These are phyloP conservation scores for Thamnaconus septentrionalis DNA, from an alignment of 2,113 vertebrate genomes.

Conservation along the genomic window DNA sequence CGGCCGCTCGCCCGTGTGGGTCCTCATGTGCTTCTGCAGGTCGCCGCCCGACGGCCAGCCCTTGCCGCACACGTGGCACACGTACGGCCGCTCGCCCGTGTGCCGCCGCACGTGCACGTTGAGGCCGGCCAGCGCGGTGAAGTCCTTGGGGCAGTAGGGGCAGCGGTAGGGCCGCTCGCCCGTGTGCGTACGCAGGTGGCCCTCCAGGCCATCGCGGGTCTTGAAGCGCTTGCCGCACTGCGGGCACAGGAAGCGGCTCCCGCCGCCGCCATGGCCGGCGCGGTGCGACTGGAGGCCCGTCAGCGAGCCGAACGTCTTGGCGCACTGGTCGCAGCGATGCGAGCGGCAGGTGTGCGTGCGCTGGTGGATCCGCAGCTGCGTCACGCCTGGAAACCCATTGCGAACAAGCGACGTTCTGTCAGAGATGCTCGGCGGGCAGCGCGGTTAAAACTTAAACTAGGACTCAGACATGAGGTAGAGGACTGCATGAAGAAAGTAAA, in stretches of 20 bases:
- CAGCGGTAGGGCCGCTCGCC: constrained; percentile 70
- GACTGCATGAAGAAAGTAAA: too few relatives aligned
- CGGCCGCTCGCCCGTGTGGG: constrained; percentile 69
- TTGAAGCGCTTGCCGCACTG: constrained; percentile 75
- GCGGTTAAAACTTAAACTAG: too few relatives aligned
- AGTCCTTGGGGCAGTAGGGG: constrained; percentile 72
- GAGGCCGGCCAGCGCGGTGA: constrained; percentile 67
- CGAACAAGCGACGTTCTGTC: too few relatives aligned
- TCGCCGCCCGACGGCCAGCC: constrained; percentile 70
- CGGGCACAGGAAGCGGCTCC: constrained; percentile 70
- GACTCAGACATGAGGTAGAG: too few relatives aligned
- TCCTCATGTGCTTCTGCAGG: constrained; percentile 75
- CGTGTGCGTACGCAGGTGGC: constrained; percentile 69
- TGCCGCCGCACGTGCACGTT: constrained; percentile 75
- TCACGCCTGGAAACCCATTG: constrained; percentile 48
- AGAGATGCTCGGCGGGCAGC: too few relatives aligned
- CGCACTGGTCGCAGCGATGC: constrained; percentile 67
- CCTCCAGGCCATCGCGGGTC: constrained; percentile 65
- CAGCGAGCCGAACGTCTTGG: constrained; percentile 61
- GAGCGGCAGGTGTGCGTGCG: constrained; percentile 62
- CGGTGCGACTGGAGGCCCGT: constrained; percentile 62
- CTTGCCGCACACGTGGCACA: constrained; percentile 72
- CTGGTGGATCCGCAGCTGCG: constrained; percentile 73
- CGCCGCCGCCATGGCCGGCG: constrained; percentile 48
- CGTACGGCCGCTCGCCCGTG: constrained; percentile 74